These are phyloP conservation scores for Guaruba guarouba DNA, from an alignment of 2,113 vertebrate species.

Conservation along the genomic window DNA sequence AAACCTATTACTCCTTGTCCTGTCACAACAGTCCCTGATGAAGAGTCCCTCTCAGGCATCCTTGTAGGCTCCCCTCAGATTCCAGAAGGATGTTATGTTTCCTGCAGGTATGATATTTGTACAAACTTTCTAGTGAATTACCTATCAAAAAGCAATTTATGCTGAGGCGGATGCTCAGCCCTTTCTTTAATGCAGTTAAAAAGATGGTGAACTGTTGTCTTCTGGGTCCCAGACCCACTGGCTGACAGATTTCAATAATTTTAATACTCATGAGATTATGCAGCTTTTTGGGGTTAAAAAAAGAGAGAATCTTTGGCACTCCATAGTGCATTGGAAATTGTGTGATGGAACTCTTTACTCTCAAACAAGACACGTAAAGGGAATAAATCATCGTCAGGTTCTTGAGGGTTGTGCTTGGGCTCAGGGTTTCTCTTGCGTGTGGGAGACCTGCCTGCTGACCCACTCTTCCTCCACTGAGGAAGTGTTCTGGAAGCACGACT, in stretches of 20 bases:
- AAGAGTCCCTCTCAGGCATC: background rate
- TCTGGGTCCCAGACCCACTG: background rate
- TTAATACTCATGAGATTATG: background rate
- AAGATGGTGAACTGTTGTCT: background rate
- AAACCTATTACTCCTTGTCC: background rate
- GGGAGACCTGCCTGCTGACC: background rate
- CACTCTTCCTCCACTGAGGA: background rate
- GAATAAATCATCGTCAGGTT: fast-evolving
- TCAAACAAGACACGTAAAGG: background rate
- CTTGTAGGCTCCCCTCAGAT: background rate
- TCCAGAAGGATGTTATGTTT: background rate
- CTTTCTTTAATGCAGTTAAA: background rate
- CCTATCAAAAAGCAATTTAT: background rate
- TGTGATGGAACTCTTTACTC: background rate
- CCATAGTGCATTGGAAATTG: fast-evolving
- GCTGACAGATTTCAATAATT: background rate
- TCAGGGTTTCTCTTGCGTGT: fast-evolving
- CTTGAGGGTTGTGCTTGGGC: background rate
- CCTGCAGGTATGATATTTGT: background rate
- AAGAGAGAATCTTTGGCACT: too few relatives aligned
- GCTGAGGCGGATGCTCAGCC: background rate
- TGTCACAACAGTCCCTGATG: background rate
- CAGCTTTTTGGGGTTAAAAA: fast-evolving
- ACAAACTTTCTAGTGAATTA: background rate
- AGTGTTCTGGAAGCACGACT: fast-evolving